Base-by-base conservation (phyloP, 2,797 vertebrate species). In the Micropoecilia bifurca region DNA sequence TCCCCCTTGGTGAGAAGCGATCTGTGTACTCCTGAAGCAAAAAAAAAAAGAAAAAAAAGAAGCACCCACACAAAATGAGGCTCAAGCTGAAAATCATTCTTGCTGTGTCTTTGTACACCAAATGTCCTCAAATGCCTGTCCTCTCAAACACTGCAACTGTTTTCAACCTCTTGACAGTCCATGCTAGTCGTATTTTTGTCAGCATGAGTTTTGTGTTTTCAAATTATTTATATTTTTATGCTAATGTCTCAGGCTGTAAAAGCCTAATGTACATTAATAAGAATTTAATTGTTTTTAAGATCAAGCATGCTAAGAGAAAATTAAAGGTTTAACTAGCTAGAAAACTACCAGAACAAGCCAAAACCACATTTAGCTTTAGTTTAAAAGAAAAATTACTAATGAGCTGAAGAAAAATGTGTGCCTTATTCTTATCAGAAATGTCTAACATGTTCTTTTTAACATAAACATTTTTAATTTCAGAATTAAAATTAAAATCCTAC, bases 1-100 rank as follows among this genome's bases (percentile, higher is more conserved):
- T 91, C 81, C 71, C 90, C 88, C 83, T 14, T 33, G 68, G 83
- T 82, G 83, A 85, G 80, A 88, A 83, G 33, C 5, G 8, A 76
- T 77, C 77, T 48, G 41, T 43, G 59, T 36, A 20, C 22, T 48
- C 22, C 59, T 50, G 45, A 73, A 39, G 53, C 69, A 30, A 50
- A 81, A 80, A 78, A 82, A 77, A 39, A 39, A 50, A 80, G 78
- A 76, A 82, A 78, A 39, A 50, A 28, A 41, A 66, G 81, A 77
- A 75, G 36, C 12, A 46, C 41, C 43, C 30, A n/a, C 36, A 66
- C 39, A 53, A 66, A 7, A 73, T 12, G n/a, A 0, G 43, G 43
- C 69, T 73, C 75, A 41, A 74, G 30, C 78, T 83, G 71, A 47
- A 71, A 46, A 71, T n/a, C 33, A 22, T 76, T 80, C 57, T 72